phyloP scores from a whole-genome alignment of 2,113 vertebrate genomes.

The Emydura subglobosa region DNA sequence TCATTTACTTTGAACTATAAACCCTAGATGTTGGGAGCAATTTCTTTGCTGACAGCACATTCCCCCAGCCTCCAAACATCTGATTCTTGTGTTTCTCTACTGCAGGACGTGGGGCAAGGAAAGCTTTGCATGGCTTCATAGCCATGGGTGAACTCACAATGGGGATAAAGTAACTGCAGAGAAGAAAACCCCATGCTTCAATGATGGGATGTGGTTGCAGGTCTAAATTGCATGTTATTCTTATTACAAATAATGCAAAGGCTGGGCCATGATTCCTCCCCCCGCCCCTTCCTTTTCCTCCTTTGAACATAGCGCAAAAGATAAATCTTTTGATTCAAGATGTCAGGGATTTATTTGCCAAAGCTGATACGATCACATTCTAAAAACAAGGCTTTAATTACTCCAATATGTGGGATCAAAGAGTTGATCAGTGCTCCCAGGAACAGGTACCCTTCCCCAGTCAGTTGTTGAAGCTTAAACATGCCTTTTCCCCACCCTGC shows the following conservation, averaged over 20 bases:
- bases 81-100: neutral
- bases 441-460: neutral
- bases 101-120: neutral
- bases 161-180: rapidly evolving
- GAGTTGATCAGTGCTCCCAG: neutral
- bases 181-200: rapidly evolving
- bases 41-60: neutral
- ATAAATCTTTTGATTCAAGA: neutral
- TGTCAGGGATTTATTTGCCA: conserved; percentile 10
- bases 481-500: neutral
- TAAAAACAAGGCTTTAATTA: conserved; percentile 12
- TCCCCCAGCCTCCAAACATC: neutral
- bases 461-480: rapidly evolving
- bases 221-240: neutral
- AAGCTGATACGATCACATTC: neutral
- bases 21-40: neutral
- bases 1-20: neutral
- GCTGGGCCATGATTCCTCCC: neutral
- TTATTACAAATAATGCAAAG: rapidly evolving
- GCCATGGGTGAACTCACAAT: rapidly evolving
- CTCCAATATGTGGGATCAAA: conserved; percentile 3
- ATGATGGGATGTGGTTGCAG: neutral
- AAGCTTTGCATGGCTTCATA: neutral
- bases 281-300: neutral
- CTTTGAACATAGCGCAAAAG: neutral